phyloP scores from a whole-genome alignment of 2,113 vertebrate species.

The Dromaius novaehollandiae region DNA sequence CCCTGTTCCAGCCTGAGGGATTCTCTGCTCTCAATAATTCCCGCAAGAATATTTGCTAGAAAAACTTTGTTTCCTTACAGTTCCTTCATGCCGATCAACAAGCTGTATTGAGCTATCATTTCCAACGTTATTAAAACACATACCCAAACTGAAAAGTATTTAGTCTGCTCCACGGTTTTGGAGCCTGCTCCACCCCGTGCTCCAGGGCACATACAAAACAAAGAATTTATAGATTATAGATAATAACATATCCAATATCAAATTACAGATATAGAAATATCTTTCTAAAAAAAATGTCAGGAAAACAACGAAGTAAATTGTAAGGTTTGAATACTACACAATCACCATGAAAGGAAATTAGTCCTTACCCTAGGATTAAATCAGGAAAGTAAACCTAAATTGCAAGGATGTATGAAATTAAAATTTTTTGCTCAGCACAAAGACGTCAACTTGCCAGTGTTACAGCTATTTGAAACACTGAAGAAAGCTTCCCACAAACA shows the following conservation, averaged over 20 bases:
- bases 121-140: not conserved
- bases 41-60: not conserved
- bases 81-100: not conserved
- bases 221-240: not conserved
- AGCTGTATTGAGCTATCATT: not conserved
- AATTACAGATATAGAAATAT: not conserved
- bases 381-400: not conserved
- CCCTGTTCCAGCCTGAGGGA: not conserved
- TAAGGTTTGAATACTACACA: not conserved
- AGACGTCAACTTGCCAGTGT: not conserved
- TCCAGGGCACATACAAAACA: not conserved
- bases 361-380: not conserved
- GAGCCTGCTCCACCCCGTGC: not conserved
- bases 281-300: not conserved
- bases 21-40: not conserved
- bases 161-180: not conserved
- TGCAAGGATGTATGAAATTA: not conserved
- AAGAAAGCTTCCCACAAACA: not conserved
- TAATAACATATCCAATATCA: not conserved
- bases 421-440: not conserved
- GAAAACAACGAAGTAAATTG: not conserved
- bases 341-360: not conserved
- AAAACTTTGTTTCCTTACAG: conserved; percentile 15
- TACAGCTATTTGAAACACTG: not conserved
- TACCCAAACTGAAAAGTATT: not conserved